Evolutionary conservation across 2,113 vertebrate species (phyloP).

Genomic region (Ptilonorhynchus violaceus): DNA sequence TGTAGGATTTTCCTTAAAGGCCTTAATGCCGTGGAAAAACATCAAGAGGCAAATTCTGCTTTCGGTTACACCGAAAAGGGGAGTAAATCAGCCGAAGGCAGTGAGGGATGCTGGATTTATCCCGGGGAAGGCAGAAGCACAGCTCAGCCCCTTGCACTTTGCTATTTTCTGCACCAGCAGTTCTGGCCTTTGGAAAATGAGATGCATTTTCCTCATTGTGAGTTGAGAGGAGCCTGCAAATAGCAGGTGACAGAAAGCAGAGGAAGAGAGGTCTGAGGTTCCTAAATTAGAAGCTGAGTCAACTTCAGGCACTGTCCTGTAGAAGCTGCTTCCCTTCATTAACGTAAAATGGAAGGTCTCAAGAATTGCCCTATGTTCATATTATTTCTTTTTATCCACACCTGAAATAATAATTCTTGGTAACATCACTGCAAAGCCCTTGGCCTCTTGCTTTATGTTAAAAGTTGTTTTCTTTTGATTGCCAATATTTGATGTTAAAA

Average conservation of each 20-base stretch:
- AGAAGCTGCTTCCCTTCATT: background rate
- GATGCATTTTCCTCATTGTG: slow-evolving; percentile 56
- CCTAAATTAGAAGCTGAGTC: background rate
- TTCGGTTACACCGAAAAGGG: background rate
- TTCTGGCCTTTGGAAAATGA: slow-evolving; percentile 59
- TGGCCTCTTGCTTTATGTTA: background rate
- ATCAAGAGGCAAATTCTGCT: slow-evolving; percentile 17
- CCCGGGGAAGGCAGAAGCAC: background rate
- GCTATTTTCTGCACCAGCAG: slow-evolving; percentile 74
- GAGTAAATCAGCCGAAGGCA: slow-evolving; percentile 17
- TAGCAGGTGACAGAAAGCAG: background rate
- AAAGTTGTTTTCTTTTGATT: background rate
- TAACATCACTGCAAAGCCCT: background rate
- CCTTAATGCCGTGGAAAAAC: slow-evolving; percentile 58
- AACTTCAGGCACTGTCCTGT: background rate
- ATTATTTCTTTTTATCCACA: background rate
- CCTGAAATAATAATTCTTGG: background rate
- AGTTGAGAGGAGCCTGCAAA: slow-evolving; percentile 37
- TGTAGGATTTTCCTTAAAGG: slow-evolving; percentile 57
- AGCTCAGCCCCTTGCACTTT: slow-evolving; percentile 58
- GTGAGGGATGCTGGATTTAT: background rate
- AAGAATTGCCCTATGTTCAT: background rate
- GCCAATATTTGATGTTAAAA: background rate
- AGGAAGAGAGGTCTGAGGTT: background rate
- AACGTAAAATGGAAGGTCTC: background rate